Percentiles rank a stretch among this genome's conserved stretches.
These are phyloP conservation scores for Ailurus styani DNA, from an alignment of 2,113 vertebrate species.

Conservation along the genomic window DNA sequence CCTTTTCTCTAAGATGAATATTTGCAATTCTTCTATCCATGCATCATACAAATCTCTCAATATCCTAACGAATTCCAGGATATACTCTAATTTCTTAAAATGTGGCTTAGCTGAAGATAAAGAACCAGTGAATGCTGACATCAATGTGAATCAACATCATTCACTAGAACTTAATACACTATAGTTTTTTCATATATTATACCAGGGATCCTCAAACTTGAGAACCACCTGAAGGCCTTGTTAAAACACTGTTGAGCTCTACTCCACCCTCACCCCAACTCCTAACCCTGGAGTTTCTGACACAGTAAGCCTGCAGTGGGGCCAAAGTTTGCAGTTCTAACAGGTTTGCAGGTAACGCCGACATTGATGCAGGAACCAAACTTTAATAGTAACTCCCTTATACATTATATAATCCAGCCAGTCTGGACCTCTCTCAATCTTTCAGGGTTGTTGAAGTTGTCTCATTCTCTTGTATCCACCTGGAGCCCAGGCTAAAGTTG, in stretches of 20 bases:
- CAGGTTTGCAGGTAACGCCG: background rate
- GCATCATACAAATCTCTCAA: background rate
- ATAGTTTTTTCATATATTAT: background rate
- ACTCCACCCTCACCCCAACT: background rate
- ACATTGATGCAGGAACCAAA: background rate
- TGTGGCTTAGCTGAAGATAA: background rate
- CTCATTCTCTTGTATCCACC: background rate
- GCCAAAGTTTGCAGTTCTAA: background rate
- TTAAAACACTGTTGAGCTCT: background rate
- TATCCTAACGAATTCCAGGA: background rate
- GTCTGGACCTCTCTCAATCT: background rate
- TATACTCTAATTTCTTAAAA: slow-evolving; percentile 28
- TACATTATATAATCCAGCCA: background rate
- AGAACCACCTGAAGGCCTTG: background rate
- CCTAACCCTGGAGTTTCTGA: background rate
- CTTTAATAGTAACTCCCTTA: background rate
- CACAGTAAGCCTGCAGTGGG: background rate
- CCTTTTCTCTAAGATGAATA: background rate
- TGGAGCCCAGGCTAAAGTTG: background rate
- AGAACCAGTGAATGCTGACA: background rate
- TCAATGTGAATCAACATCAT: background rate
- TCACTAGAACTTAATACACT: background rate
- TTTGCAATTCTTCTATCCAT: background rate
- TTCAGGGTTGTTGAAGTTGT: background rate
- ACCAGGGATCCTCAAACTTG: background rate